Base-by-base conservation (phyloP, 2,888 invertebrate species). In the Drosophila borealis region DNA sequence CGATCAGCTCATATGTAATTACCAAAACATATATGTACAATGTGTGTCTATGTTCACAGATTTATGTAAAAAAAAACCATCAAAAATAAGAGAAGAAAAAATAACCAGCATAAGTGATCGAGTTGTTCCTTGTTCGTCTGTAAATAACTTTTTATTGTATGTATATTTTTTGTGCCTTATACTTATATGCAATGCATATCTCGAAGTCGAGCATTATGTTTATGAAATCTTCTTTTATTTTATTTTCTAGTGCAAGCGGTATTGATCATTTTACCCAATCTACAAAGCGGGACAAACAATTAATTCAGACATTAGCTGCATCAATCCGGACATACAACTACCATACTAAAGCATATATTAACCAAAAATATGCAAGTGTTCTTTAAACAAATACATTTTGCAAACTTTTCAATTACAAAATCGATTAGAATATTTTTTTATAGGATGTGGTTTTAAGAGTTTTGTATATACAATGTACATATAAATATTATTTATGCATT, bases 291-390 rank as follows among this genome's bases (percentile, higher is more conserved):
- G 94, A 95, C 89, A 91, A 92, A 48, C 92, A 93, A 56, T 93
- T 96, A 69, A 93, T 95, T 44, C 94, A 94, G 81, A 94, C 94
- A 78, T 94, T 95, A 81, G 95, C 94, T 70, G 93, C 94, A 75
- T 95, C 95, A 78, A 95, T 95, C 80, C 93, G 94, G 77, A 95
- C 95, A 93, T 95, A 95, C 84, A 94, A 95, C 78, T 95, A 95
- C 92, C 96, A 96, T 92, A 95, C 94, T 89, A 96, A 95, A 92
- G 95, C 95, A 86, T 94, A 95, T 87, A 95, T 96, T 92, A 94
- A 95, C 92, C 94, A 95, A 93, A 95, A 95, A 94, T 96, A 96
- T 93, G 94, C 95, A 19, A 90, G 83, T 81, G 91, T 93, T 69
- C 91, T 92, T 77, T 93, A 91, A 92, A 73, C 37, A 41, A 50